These are phyloP conservation scores for Hippocampus kuda DNA, from an alignment of 2,797 vertebrate species.

Conservation along the genomic window DNA sequence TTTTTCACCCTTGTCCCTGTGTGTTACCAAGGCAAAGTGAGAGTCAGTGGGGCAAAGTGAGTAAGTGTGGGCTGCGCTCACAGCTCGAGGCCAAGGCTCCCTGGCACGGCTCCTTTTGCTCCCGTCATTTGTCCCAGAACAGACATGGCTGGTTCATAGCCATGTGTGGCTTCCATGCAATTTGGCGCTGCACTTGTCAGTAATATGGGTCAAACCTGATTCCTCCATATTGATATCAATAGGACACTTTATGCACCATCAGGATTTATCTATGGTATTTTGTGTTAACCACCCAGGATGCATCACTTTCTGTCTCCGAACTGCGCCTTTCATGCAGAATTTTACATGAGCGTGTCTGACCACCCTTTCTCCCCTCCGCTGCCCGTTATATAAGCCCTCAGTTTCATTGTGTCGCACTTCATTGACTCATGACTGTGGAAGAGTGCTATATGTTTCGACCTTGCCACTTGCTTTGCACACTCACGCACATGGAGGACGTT, in stretches of 20 bases:
- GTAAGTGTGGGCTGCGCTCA: constrained; percentile 5
- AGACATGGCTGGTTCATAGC: constrained; percentile 32
- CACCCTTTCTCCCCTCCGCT: constrained; percentile 17
- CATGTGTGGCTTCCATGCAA: constrained; percentile 25
- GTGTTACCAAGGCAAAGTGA: constrained; percentile 9
- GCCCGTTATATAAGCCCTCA: constrained; percentile 44
- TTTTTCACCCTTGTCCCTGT: background rate
- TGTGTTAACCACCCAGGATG: background rate
- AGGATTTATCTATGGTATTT: background rate
- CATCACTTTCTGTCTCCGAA: background rate
- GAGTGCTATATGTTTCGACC: constrained; percentile 28
- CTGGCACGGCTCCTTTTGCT: constrained; percentile 27
- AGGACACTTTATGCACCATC: background rate
- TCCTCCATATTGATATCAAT: constrained; percentile 10
- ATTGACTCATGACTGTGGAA: constrained; percentile 24
- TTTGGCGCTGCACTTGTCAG: constrained; percentile 9
- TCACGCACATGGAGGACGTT: constrained; percentile 17
- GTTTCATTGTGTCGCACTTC: constrained; percentile 37
- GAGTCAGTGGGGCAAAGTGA: constrained; percentile 12
- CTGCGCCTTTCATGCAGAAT: constrained; percentile 2
- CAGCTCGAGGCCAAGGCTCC: constrained; percentile 22
- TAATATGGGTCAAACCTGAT: constrained; percentile 36
- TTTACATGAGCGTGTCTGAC: constrained; percentile 26
- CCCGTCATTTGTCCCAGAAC: constrained; percentile 38
- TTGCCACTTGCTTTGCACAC: constrained; percentile 13